phyloP scores from a whole-genome alignment of 2,797 vertebrate species.

The Orientallactaga sibirica region DNA sequence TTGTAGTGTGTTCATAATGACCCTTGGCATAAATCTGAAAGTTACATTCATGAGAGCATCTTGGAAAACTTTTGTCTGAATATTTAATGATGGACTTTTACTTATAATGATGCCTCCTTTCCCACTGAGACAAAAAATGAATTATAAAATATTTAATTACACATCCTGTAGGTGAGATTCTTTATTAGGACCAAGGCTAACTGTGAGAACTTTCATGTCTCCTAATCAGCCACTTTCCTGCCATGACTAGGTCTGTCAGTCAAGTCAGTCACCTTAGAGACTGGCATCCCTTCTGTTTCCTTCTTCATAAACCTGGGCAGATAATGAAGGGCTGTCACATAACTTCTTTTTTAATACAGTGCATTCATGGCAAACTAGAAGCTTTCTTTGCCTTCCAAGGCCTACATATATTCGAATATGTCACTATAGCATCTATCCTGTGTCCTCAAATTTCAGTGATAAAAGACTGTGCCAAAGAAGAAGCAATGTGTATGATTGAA shows the following conservation, averaged over 20 bases:
- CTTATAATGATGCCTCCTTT: not conserved
- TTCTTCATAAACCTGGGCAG: not conserved
- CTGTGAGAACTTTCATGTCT: not conserved
- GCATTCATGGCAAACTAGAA: not conserved
- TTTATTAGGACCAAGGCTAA: not conserved
- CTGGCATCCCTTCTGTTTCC: not conserved
- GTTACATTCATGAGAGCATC: not conserved
- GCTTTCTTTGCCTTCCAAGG: not conserved
- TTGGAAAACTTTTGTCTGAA: not conserved
- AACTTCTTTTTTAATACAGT: not conserved
- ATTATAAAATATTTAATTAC: slow-evolving; percentile 37
- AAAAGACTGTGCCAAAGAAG: not conserved
- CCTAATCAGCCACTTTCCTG: not conserved
- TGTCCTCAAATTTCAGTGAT: not conserved
- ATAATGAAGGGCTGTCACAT: not conserved
- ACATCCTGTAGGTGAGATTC: not conserved
- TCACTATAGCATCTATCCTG: not conserved
- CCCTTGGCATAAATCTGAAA: not conserved
- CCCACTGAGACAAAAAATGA: not conserved
- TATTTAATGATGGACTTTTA: not conserved
- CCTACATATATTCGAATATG: not conserved
- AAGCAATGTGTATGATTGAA: not conserved
- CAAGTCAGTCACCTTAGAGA: not conserved
- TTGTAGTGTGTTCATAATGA: not conserved
- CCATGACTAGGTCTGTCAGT: not conserved